phyloP scores from a whole-genome alignment of 2,888 invertebrate genomes.

The Diadegma fenestrale region DNA sequence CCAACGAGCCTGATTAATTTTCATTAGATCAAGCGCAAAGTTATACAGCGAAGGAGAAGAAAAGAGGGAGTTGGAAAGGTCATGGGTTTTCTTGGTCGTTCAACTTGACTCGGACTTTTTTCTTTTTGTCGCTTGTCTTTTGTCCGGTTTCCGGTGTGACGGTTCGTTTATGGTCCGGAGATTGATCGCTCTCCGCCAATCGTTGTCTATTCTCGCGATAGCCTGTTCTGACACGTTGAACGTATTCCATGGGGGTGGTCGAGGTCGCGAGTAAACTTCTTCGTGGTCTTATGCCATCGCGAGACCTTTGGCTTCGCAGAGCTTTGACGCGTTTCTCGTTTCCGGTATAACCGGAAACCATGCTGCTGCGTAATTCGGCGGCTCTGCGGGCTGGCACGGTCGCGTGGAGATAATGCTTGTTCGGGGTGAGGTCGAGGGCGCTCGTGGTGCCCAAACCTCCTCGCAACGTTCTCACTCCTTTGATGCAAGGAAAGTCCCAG shows the following conservation, averaged over 20 bases:
- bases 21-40: not conserved
- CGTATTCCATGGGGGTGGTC: conserved; percentile 59
- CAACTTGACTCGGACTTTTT: conserved; percentile 60
- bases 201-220: conserved; percentile 53
- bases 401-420: conserved; percentile 81
- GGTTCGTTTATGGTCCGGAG: not conserved
- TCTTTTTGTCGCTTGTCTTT: conserved; percentile 38
- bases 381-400: conserved; percentile 87
- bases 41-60: not conserved
- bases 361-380: conserved; percentile 87
- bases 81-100: conserved; percentile 37
- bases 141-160: not conserved
- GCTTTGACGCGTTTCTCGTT: conserved; percentile 80
- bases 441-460: conserved; percentile 26
- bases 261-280: conserved; percentile 55
- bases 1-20: not conserved
- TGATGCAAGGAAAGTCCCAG: conserved; percentile 89
- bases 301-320: conserved; percentile 32
- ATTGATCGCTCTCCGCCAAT: conserved; percentile 20
- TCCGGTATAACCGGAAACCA: conserved; percentile 84
- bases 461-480: conserved; percentile 83
- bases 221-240: conserved; percentile 47
- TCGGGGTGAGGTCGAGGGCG: conserved; percentile 45
- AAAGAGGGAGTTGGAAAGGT: too few relatives aligned
- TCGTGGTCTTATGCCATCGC: conserved; percentile 57